These are phyloP conservation scores for Perodicticus potto DNA, from an alignment of 2,797 vertebrate species.

Conservation along the genomic window DNA sequence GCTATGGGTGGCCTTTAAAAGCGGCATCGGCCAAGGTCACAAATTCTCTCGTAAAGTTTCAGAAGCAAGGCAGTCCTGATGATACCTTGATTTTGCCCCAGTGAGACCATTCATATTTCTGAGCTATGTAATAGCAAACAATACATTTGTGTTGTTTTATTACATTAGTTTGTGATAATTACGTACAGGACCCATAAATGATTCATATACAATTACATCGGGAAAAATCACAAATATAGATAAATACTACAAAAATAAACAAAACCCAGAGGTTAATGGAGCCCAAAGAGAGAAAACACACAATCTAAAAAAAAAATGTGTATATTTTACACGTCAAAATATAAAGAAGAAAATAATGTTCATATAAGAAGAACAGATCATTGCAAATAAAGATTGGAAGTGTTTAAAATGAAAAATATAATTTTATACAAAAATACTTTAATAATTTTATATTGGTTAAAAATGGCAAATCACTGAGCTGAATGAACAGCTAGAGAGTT, in stretches of 20 bases:
- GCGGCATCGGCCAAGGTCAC: background rate
- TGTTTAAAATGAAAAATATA: constrained; percentile 28
- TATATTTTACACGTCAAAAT: background rate
- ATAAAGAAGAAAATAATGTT: background rate
- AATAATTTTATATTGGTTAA: background rate
- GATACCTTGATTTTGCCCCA: background rate
- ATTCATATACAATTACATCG: background rate
- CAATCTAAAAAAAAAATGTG: background rate
- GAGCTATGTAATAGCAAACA: background rate
- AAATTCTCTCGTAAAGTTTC: background rate
- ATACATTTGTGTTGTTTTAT: background rate
- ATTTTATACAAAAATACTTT: background rate
- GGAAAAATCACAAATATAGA: background rate
- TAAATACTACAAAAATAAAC: constrained; percentile 8
- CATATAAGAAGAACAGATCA: background rate
- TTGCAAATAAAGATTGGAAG: background rate
- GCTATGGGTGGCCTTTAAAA: background rate
- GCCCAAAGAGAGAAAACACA: background rate
- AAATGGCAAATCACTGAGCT: background rate
- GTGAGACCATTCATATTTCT: background rate
- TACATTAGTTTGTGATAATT: background rate
- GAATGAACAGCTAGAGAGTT: background rate
- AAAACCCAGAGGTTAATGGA: background rate
- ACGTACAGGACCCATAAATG: background rate
- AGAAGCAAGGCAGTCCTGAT: background rate